Evolutionary conservation across 2,797 vertebrate species (phyloP).

Genomic region (Furcifer pardalis): DNA sequence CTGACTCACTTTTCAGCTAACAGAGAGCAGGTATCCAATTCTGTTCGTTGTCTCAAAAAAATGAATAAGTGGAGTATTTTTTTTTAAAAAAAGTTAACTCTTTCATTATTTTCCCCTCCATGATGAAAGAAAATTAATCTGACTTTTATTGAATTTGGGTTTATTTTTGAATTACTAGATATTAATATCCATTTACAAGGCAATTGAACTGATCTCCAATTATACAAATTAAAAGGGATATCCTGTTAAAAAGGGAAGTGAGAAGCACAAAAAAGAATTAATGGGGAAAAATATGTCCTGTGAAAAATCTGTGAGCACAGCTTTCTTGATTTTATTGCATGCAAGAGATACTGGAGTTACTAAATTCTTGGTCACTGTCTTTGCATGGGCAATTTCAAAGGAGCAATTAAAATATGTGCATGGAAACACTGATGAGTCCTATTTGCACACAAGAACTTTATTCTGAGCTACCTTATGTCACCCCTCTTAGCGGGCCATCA

Average conservation of each 20-base stretch:
- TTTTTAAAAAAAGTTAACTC: slow-evolving; percentile 31
- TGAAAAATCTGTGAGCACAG: slow-evolving; percentile 68
- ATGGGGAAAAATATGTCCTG: slow-evolving; percentile 55
- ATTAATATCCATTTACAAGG: slow-evolving; percentile 37
- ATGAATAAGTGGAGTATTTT: not conserved
- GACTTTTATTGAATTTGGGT: not conserved
- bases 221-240: slow-evolving; percentile 59
- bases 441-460: slow-evolving; percentile 74
- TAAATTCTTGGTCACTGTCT: slow-evolving; percentile 71
- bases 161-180: slow-evolving; percentile 2
- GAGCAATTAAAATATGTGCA: slow-evolving; percentile 73
- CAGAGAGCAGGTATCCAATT: slow-evolving; percentile 28
- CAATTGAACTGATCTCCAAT: slow-evolving; percentile 52
- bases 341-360: slow-evolving; percentile 58
- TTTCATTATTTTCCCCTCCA: not conserved
- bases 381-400: slow-evolving; percentile 72
- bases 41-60: not conserved
- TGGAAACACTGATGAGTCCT: slow-evolving; percentile 70
- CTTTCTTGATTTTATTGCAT: slow-evolving; percentile 72
- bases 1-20: slow-evolving; percentile 39
- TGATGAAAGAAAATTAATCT: not conserved
- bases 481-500: slow-evolving; percentile 67
- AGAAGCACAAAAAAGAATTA: slow-evolving; percentile 39
- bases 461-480: slow-evolving; percentile 77
- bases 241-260: slow-evolving; percentile 40